Conservation (phyloP, 2,113 vertebrate species). For the Callithrix jacchus region DNA sequence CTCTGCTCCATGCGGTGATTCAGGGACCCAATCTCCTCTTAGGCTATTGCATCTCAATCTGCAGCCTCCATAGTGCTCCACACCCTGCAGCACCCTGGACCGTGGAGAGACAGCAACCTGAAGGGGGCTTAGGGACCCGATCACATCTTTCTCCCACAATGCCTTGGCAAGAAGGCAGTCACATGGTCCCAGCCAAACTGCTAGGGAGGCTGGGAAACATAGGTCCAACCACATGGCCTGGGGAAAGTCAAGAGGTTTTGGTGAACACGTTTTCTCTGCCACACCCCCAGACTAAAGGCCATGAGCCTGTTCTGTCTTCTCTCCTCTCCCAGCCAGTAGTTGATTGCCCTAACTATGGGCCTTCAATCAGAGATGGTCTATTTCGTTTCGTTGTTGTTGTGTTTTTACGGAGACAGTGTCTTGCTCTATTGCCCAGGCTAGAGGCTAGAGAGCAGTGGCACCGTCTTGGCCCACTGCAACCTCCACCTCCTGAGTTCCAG, state of each 20-base stretch:
- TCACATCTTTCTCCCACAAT: background rate
- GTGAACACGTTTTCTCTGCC: background rate
- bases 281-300: background rate
- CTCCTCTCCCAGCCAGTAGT: background rate
- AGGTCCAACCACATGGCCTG: rapidly evolving
- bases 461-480: too few relatives aligned
- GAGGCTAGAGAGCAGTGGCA: too few relatives aligned
- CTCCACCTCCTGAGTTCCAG: too few relatives aligned
- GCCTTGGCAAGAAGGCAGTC: background rate
- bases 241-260: background rate
- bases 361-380: background rate
- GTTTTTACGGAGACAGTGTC: too few relatives aligned
- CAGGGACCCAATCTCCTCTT: too few relatives aligned
- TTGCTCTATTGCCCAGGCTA: too few relatives aligned
- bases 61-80: too few relatives aligned
- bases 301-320: background rate
- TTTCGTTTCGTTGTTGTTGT: too few relatives aligned
- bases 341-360: background rate
- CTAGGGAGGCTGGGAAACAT: too few relatives aligned
- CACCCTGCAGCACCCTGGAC: background rate
- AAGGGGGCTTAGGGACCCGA: rapidly evolving
- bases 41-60: background rate
- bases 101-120: rapidly evolving
- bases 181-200: background rate
- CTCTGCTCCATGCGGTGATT: background rate